Evolutionary conservation across 2,797 vertebrate genomes (phyloP), one percentile per base, ranked within the genome.

Genomic region (Psittacula echo): DNA sequence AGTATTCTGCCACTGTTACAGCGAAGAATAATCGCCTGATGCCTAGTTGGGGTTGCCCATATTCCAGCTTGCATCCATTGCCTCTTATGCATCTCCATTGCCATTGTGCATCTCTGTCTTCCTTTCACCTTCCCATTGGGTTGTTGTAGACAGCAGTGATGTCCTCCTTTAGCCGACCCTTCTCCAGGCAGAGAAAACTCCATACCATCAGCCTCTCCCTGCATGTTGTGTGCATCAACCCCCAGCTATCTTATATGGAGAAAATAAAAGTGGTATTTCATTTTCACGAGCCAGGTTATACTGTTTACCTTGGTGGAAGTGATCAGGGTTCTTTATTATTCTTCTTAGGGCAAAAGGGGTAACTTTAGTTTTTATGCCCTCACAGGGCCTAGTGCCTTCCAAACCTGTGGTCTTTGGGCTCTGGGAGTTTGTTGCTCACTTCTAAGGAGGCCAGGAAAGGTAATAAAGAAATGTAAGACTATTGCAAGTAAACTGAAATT

Each of bases 61-160:
- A 6, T 58, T 73, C 41, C 37, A 61, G 20, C 20, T 62, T 87
- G 32, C 15, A n/a, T 60, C 53, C 20, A 5, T 58, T 87, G 44
- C 41, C 29, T 80, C 24, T 47, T 54, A 34, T 44, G 53, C 32
- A 58, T 34, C 56, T 58, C 56, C 56, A 24, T 37, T 91, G 68
- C 30, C 37, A 13, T 10, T 53, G 32, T n/a, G 24, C 16, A 1
- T 27, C 30, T 84, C 16, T 1, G 1, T 65, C 37, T 51, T 71
- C n/a, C 18, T 23, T 66, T 85, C 13, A n/a, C 5, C 9, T 2
- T 34, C 27, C 19, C 2, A 0, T 13, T 62, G 23, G 29, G n/a
- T 64, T 51, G 34, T 1, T 74, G 16, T 32, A 39, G 72, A 41
- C 44, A 83, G 13, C 34, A 53, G 0, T 19, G 47, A 74, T 18